Evolutionary conservation across 2,888 invertebrate species (phyloP).

Genomic region (Mallateleia sp.): DNA sequence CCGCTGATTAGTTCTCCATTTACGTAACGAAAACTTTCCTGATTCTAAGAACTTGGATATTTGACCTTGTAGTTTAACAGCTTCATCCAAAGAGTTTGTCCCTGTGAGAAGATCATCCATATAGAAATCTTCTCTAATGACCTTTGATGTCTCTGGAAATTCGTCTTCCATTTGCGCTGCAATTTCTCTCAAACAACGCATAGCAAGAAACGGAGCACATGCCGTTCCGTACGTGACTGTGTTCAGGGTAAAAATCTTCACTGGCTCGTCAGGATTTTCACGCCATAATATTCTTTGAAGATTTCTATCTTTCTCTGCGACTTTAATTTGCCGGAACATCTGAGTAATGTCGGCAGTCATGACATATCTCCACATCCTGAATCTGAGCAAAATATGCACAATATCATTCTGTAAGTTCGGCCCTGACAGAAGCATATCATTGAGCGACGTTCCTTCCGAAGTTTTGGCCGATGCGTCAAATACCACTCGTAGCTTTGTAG

Average conservation of each 20-base stretch:
- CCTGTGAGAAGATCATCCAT: constrained; percentile 59
- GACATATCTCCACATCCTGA: background rate
- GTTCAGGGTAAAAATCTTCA: constrained; percentile 5
- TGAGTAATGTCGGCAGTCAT: constrained; percentile 8
- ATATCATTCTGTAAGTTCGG: background rate
- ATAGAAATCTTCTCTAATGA: constrained; percentile 77
- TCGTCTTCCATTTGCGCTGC: background rate
- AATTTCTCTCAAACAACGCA: constrained; percentile 22
- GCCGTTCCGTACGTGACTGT: constrained; percentile 27
- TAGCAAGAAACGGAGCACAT: constrained; percentile 24
- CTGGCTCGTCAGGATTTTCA: background rate
- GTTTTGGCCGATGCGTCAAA: background rate
- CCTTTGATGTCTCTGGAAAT: constrained; percentile 44
- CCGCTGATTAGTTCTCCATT: constrained; percentile 8
- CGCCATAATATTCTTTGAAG: constrained; percentile 27
- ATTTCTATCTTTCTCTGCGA: background rate
- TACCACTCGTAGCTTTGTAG: background rate
- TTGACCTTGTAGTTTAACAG: background rate
- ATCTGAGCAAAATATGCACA: background rate
- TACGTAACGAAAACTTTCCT: background rate
- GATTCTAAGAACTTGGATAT: background rate
- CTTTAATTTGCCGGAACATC: constrained; percentile 23
- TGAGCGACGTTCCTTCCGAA: background rate
- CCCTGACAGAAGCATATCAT: background rate
- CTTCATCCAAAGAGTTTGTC: background rate